phyloP scores from a whole-genome alignment of 2,113 vertebrate genomes.

The Amblyopsis rosae region DNA sequence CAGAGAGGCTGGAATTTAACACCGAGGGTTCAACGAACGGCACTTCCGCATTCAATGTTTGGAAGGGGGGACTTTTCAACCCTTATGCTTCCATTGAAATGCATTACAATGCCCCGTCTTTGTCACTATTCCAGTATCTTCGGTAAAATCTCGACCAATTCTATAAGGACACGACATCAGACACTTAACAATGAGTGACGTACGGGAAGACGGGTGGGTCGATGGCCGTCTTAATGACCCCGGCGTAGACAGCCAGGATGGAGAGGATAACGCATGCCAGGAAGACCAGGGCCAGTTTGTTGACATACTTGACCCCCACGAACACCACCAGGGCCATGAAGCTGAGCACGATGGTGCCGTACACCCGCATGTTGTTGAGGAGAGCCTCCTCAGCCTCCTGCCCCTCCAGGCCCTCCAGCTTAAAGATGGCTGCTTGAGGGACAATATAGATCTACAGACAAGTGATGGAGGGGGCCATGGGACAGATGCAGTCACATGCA shows the following conservation, averaged over 20 bases:
- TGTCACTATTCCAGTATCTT: too few relatives aligned
- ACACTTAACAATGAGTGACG: slow-evolving; percentile 61
- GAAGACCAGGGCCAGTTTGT: slow-evolving; percentile 95
- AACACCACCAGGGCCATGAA: slow-evolving; percentile 95
- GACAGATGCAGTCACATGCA: neutral
- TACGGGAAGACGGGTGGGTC: slow-evolving; percentile 95
- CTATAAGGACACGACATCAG: neutral
- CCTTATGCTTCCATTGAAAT: too few relatives aligned
- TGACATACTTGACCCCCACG: slow-evolving; percentile 96
- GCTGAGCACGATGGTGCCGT: slow-evolving; percentile 92
- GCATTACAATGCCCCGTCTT: too few relatives aligned
- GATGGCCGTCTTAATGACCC: slow-evolving; percentile 93
- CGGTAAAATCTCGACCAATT: too few relatives aligned
- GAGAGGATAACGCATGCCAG: slow-evolving; percentile 96
- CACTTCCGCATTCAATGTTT: too few relatives aligned
- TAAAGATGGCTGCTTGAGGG: slow-evolving; percentile 93
- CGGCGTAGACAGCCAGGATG: slow-evolving; percentile 92
- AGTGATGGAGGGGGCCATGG: slow-evolving; percentile 5
- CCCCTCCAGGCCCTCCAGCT: slow-evolving; percentile 89
- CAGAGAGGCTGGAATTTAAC: too few relatives aligned
- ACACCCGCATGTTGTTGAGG: slow-evolving; percentile 97
- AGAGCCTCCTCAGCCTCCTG: slow-evolving; percentile 83
- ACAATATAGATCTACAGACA: slow-evolving; percentile 88
- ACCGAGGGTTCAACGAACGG: too few relatives aligned
- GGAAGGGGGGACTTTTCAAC: too few relatives aligned